Conservation (phyloP, 2,113 vertebrate genomes). For the Taurulus bubalis region DNA sequence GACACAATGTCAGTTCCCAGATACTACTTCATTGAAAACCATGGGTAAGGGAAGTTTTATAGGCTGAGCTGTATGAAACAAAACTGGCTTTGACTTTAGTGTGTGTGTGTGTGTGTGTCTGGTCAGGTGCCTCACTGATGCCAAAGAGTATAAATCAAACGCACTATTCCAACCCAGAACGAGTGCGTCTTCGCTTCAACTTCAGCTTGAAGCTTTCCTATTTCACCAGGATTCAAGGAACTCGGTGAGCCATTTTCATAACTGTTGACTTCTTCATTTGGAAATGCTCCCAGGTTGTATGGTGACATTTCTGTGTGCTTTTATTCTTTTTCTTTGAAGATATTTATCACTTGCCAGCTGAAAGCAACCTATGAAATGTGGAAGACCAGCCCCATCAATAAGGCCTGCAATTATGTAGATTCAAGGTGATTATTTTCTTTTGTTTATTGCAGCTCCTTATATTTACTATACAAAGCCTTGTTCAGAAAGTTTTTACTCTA, state of each 20-base stretch:
- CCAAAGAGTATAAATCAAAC: conserved; percentile 18
- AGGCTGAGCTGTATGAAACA: background rate
- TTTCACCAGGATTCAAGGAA: conserved; percentile 54
- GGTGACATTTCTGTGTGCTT: background rate
- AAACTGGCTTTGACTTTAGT: background rate
- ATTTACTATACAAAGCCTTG: background rate
- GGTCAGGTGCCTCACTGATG: conserved; percentile 54
- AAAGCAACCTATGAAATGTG: conserved; percentile 29
- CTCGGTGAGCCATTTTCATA: conserved; percentile 17
- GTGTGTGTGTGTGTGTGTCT: background rate
- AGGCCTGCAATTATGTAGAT: conserved; percentile 54
- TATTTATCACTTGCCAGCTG: conserved; percentile 62
- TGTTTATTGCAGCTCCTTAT: background rate
- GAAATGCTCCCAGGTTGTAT: background rate
- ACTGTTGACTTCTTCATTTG: background rate
- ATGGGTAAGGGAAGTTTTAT: conserved; percentile 36
- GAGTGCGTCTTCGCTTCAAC: conserved; percentile 4
- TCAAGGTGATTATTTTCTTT: conserved; percentile 44
- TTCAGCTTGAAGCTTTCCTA: conserved; percentile 53
- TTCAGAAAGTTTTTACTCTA: background rate
- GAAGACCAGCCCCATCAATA: conserved; percentile 28
- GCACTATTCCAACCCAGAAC: conserved; percentile 24
- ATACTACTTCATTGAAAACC: conserved; percentile 65
- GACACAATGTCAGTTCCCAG: conserved; percentile 50
- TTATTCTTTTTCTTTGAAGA: background rate